phyloP scores from a whole-genome alignment of 2,113 vertebrate genomes.

The Tylochromis polylepis region DNA sequence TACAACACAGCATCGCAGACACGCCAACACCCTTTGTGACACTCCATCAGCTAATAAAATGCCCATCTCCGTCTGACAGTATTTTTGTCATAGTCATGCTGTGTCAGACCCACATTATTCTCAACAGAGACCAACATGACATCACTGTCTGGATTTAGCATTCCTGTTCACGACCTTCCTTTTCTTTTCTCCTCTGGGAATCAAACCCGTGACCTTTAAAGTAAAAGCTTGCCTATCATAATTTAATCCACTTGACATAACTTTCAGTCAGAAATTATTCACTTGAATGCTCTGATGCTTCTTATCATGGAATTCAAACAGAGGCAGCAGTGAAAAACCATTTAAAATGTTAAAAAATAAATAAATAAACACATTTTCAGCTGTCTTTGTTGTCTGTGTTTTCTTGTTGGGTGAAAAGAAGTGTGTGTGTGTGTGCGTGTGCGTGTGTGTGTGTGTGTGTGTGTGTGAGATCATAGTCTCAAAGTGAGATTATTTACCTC shows the following conservation, averaged over 20 bases:
- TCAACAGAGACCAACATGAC: neutral
- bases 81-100: neutral
- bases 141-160: neutral
- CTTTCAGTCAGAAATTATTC: neutral
- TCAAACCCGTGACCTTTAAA: neutral
- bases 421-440: neutral
- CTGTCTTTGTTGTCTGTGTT: neutral
- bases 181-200: neutral
- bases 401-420: too few relatives aligned
- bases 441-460: neutral
- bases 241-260: neutral
- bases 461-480: neutral
- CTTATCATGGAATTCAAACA: neutral
- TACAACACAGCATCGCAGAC: neutral
- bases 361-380: neutral
- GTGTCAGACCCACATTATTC: neutral
- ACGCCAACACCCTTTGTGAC: neutral
- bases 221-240: neutral
- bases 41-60: neutral
- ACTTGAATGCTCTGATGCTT: fast-evolving
- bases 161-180: neutral
- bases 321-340: neutral
- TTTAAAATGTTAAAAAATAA: too few relatives aligned
- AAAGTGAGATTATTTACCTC: conserved; percentile 77
- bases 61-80: neutral